A percentile compares a stretch with the other conserved stretches of the same genome.
These are phyloP conservation scores for Orcinus orca DNA, from an alignment of 2,113 vertebrate genomes.

Conservation along the genomic window DNA sequence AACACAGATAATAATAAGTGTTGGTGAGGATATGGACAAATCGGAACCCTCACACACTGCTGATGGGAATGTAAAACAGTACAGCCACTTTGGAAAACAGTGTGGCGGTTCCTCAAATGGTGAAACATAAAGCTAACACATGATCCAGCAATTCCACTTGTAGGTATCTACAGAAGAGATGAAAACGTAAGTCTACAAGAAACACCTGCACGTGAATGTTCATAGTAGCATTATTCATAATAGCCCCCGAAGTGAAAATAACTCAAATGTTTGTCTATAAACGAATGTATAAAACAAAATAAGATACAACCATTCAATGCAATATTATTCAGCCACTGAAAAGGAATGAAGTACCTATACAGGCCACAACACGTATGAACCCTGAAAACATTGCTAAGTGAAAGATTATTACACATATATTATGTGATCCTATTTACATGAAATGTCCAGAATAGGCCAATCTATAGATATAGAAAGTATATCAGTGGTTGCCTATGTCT, in stretches of 20 bases:
- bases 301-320: background rate
- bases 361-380: background rate
- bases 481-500: background rate
- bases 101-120: background rate
- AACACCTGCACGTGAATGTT: background rate
- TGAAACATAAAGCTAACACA: background rate
- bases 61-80: background rate
- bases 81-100: background rate
- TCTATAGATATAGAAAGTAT: background rate
- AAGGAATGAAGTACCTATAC: background rate
- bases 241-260: background rate
- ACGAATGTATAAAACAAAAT: background rate
- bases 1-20: background rate
- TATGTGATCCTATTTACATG: background rate
- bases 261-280: background rate
- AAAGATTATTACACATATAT: background rate
- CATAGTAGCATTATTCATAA: background rate
- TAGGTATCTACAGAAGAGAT: background rate
- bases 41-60: background rate
- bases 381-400: background rate
- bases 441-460: background rate
- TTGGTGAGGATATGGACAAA: background rate
- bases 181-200: background rate
- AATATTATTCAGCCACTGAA: background rate
- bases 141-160: background rate